These are phyloP conservation scores for Chloromyia formosa DNA, from an alignment of 2,888 invertebrate genomes.

Conservation along the genomic window DNA sequence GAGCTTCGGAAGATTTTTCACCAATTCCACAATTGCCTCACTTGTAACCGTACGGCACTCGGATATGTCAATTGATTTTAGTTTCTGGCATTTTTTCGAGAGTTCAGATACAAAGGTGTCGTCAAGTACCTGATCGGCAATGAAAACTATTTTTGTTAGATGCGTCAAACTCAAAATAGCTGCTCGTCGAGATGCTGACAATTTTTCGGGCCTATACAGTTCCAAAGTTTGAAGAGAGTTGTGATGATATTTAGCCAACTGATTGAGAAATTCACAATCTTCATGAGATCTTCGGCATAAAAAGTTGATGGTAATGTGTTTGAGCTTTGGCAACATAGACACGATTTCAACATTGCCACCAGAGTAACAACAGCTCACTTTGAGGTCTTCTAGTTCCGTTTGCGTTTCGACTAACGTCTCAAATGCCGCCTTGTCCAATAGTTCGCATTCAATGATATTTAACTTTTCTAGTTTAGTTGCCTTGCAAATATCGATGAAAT, in stretches of 20 bases:
- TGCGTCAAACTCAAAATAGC: neutral
- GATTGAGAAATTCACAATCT: neutral
- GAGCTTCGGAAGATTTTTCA: neutral
- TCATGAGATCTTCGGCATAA: neutral
- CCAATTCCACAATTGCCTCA: slow-evolving; percentile 4
- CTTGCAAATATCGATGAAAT: slow-evolving; percentile 34
- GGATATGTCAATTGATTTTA: slow-evolving; percentile 10
- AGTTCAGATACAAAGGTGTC: neutral
- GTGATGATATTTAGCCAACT: neutral
- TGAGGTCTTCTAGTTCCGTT: slow-evolving; percentile 9
- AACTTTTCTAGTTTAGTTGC: slow-evolving; percentile 27
- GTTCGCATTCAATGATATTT: slow-evolving; percentile 16
- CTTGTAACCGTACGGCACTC: neutral
- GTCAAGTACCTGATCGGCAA: neutral
- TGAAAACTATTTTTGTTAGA: neutral
- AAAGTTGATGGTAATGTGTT: neutral
- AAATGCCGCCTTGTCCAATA: slow-evolving; percentile 1
- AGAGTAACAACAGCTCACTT: neutral
- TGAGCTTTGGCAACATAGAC: neutral
- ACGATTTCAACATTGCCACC: neutral
- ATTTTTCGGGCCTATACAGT: slow-evolving; percentile 1
- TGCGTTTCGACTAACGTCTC: slow-evolving; percentile 21
- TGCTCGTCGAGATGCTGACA: neutral
- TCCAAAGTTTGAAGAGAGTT: neutral
- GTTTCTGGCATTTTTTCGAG: neutral